Base-by-base conservation (phyloP, 2,888 invertebrate species). In the Andrena marginata region DNA sequence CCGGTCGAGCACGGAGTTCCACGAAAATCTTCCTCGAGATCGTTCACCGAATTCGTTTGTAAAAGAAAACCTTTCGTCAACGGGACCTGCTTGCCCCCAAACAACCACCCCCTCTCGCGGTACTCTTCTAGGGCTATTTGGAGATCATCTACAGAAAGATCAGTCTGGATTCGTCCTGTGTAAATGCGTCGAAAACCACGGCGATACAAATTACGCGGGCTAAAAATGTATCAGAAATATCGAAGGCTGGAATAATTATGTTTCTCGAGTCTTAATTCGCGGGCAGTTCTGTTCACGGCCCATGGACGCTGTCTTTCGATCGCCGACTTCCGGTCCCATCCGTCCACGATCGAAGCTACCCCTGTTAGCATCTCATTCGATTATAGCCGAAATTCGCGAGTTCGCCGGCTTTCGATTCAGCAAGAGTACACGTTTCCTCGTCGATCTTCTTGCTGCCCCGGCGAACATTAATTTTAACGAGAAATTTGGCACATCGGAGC, bases 211-310 rank as follows among this genome's bases (percentile, higher is more conserved):
- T 16, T 48, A 75, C 62, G 74, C 72, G 54, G 54, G 56, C 75
- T 72, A 70, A 68, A 70, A 69, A 51, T 49, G 65, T 62, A 62
- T 77, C 49, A 60, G 80, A 78, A 85, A 85, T 64, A 69, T 85
- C 67, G 68, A 85, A 89, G 80, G 84, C 88, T 88, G 85, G 82
- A 84, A 81, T 65, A 69, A 79, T 90, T 90, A 88, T 90, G 89
- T 90, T 90, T 91, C 86, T 85, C 78, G 82, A 90, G 91, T 91
- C 91, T 91, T 90, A 88, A 88, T 90, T 85, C 88, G 29, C 80
- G 79, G 88, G 86, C 90, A 91, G 91, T 91, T 87, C 10, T 26
- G 35, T 33, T 59, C 49, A 56, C 67, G 59, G 23, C 1, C 20
- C 49, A 33, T 56, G 29, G 8, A 13, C 29, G 0, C 49, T 26